Conservation (phyloP, 2,113 vertebrate species). For the Cyrtonyx montezumae region DNA sequence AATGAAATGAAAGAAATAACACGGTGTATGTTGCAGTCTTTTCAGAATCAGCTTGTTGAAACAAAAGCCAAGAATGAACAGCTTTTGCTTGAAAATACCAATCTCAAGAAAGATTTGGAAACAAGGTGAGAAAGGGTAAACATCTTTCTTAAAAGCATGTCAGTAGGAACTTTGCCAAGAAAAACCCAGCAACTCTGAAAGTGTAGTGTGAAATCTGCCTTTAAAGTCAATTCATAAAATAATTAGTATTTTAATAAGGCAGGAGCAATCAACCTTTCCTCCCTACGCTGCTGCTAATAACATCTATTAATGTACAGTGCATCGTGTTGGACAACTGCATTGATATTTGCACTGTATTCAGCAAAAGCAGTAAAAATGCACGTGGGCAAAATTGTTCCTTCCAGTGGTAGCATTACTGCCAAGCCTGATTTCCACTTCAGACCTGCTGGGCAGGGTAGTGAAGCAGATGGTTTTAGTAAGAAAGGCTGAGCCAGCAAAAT, state of each 20-base stretch:
- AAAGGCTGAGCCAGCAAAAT: not conserved
- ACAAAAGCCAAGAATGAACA: constrained; percentile 76
- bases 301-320: not conserved
- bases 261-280: not conserved
- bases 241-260: not conserved
- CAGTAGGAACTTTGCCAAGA: not conserved
- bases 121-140: constrained; percentile 76
- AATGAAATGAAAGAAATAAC: constrained; percentile 4
- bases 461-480: not conserved
- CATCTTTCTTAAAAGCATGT: not conserved
- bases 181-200: not conserved
- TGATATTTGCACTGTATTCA: no score
- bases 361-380: not conserved
- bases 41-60: constrained; percentile 84
- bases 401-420: not conserved
- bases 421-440: not conserved
- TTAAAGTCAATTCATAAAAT: not conserved
- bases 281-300: not conserved
- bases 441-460: not conserved
- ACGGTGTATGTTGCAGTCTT: constrained; percentile 73
- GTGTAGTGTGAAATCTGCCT: not conserved
- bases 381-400: not conserved
- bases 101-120: constrained; percentile 83
- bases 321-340: not conserved
- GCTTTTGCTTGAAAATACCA: constrained; percentile 79